These are phyloP conservation scores for Solenopsis invicta DNA, from an alignment of 1,140 invertebrate species.

Conservation along the genomic window DNA sequence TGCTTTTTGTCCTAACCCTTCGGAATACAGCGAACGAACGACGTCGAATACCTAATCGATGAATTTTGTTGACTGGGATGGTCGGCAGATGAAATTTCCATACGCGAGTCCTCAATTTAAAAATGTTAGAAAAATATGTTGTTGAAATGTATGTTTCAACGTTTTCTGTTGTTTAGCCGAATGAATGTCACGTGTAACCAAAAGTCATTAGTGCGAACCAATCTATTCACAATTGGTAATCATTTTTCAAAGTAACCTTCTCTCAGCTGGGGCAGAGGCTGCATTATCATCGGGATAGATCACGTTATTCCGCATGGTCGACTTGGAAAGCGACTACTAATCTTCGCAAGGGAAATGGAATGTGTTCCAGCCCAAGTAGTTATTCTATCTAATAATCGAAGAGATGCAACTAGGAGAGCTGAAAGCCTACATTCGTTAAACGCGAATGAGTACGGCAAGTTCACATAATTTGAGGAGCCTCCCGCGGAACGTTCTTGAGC, in stretches of 20 bases:
- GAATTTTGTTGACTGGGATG: not conserved
- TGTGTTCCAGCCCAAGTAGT: conserved; percentile 65
- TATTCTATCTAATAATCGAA: conserved; percentile 62
- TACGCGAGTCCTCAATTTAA: not conserved
- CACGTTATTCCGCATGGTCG: conserved; percentile 54
- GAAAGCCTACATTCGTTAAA: conserved; percentile 68
- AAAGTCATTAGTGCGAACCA: not conserved
- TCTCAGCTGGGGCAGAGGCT: not conserved
- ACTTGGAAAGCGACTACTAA: conserved; percentile 63
- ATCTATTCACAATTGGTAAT: not conserved
- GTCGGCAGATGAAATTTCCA: conserved; percentile 1
- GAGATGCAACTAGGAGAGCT: conserved; percentile 57
- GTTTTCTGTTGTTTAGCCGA: not conserved
- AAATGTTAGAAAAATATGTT: not conserved
- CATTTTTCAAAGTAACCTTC: not conserved
- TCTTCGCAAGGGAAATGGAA: conserved; percentile 62
- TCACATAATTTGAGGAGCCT: conserved; percentile 56
- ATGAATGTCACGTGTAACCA: not conserved
- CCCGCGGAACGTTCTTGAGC: conserved; percentile 28
- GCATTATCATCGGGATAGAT: conserved; percentile 19
- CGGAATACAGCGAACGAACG: not conserved
- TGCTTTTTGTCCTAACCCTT: conserved; percentile 18
- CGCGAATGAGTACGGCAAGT: conserved; percentile 13
- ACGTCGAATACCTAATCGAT: not conserved
- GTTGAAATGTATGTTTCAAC: not conserved